Evolutionary conservation across 2,113 vertebrate species (phyloP), one percentile per base, ranked within the genome.

Genomic region (Trachemys scripta): DNA sequence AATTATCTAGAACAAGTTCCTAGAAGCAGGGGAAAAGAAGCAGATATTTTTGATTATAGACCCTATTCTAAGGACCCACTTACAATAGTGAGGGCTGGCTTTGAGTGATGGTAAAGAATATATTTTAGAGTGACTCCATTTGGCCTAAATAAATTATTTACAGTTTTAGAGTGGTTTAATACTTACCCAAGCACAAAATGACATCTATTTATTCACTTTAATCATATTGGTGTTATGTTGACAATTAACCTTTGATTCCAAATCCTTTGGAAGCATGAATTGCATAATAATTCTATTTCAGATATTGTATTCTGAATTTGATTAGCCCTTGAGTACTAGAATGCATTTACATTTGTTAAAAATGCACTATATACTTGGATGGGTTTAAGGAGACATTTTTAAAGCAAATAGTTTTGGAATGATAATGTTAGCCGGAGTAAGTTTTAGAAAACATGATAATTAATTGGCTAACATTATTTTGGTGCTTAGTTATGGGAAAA

Each of bases 211-310:
- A 54, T 87, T 94, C 75, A 42, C n/a, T 96, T 93, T 96, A 90
- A 94, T 84, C 92, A 89, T 0, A 0, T 80, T 57, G 38, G 50
- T 91, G 75, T 92, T 96, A 93, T 81, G 84, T 85, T 94, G 82
- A 85, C 86, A 91, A 87, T 95, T 94, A 95, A 96, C 90, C 72
- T 95, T 79, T 85, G 84, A 90, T 95, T 95, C 91, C 92, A 95
- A 95, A 93, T 42, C 57, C 38, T 90, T 96, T 96, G 91, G 65
- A 91, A 95, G 72, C 78, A 6, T 69, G 5, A 84, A 57, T 76
- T 51, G 50, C 14, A 72, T 69, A 92, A n/a, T 57, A 49, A 78
- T 51, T 69, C 65, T 95, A 78, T 91, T 91, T 96, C 90, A 90
- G 82, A 59, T 82, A 82, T 94, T 95, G 88, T 94, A 75, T 97